These are phyloP conservation scores for Garrulus glandarius DNA, from an alignment of 2,797 vertebrate species.

Conservation along the genomic window DNA sequence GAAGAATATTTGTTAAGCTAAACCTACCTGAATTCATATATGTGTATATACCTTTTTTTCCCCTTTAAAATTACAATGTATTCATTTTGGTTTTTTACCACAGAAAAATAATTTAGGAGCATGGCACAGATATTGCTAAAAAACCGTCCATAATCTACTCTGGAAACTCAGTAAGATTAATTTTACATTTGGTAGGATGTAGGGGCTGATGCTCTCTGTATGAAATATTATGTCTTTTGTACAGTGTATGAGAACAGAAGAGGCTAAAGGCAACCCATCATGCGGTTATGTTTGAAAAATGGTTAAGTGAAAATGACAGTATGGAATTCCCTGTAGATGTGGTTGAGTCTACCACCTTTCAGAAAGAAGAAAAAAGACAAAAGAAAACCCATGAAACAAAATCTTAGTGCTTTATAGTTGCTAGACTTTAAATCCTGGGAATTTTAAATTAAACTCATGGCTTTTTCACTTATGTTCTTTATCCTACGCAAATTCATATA, in stretches of 20 bases:
- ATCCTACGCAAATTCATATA: neutral
- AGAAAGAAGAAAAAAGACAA: neutral
- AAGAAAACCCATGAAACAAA: neutral
- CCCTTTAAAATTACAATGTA: neutral
- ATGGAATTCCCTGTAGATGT: accelerated
- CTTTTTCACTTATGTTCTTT: neutral
- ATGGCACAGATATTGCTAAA: neutral
- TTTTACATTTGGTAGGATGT: neutral
- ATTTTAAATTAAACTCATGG: neutral
- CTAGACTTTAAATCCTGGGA: neutral
- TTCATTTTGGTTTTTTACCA: neutral
- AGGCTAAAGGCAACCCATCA: neutral
- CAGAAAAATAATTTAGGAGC: neutral
- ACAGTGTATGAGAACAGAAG: neutral
- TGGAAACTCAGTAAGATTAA: neutral
- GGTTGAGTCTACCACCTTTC: neutral
- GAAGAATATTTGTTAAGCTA: neutral
- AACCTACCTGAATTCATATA: neutral
- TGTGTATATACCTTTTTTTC: neutral
- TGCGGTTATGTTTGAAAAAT: neutral
- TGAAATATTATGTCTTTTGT: neutral
- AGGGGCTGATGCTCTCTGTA: neutral
- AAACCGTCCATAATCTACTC: neutral
- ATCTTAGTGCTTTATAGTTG: neutral
- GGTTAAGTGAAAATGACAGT: neutral